Conservation (phyloP, 2,797 vertebrate genomes). For the Danio kyathit region DNA sequence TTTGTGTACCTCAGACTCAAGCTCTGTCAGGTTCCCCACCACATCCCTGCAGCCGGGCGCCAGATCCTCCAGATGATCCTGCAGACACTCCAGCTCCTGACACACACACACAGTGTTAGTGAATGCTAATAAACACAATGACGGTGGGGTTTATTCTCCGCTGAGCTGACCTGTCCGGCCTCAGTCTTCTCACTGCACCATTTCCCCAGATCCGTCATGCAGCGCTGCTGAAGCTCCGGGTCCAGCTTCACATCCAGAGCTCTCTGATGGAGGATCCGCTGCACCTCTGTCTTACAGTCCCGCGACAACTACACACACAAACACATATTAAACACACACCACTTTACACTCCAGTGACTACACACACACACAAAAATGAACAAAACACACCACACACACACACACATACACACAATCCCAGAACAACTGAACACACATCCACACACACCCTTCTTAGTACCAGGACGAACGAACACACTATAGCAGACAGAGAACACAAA, state of each 20-base stretch:
- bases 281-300: constrained; percentile 95
- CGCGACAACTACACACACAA: constrained; percentile 85
- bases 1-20: constrained; percentile 89
- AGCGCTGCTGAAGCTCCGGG: constrained; percentile 91
- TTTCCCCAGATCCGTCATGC: constrained; percentile 95
- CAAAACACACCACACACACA: too few species aligned
- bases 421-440: too few species aligned
- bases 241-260: constrained; percentile 97
- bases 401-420: too few species aligned
- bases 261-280: constrained; percentile 95
- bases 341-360: too few species aligned
- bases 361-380: not conserved
- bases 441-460: too few species aligned
- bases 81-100: constrained; percentile 94
- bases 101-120: not conserved
- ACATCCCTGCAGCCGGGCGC: constrained; percentile 87
- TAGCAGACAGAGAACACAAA: not conserved
- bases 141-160: too few species aligned
- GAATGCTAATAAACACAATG: not conserved
- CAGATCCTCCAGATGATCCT: constrained; percentile 95
- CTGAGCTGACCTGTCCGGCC: constrained; percentile 83
- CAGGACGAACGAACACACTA: too few species aligned
- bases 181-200: constrained; percentile 98
- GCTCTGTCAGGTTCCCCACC: constrained; percentile 93
- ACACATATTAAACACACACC: not conserved